Base-by-base conservation (phyloP, 2,797 vertebrate genomes). In the Peromyscus melanophrys region DNA sequence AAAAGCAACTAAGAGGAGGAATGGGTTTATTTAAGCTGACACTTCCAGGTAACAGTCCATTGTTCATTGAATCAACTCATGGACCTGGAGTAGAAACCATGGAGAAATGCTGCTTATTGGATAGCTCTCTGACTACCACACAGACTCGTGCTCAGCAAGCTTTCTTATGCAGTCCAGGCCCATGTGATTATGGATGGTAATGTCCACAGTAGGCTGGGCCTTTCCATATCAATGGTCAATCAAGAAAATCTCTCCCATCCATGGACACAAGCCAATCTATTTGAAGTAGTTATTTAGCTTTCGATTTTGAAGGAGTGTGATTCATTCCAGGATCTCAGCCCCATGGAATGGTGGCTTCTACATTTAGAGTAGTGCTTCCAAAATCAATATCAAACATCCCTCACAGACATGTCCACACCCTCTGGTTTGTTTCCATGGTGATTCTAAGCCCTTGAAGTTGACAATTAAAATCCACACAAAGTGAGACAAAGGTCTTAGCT, bases 391-490 rank as follows among this genome's bases (percentile, higher is more conserved):
- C 73, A 73, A 73, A 31, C 14, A 49, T 73, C 69, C n/a, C 14
- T 37, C 14, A 57, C 16, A 19, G 23, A 73, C 31, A 73, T 37
- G 9, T 40, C 9, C 9, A 1, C 14, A 52, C 14, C 25, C 49
- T 37, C 4, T 55, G 34, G 8, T 73, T 31, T 37, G 25, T 40
- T 55, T 29, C 49, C 49, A 87, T 71, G 23, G 34, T 71, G 34
- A 71, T 71, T 71, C 16, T 55, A 17, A 27, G 67, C n/a, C 46
- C 67, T 71, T 87, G 34, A 55, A 87, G 67, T 57, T 55, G 49
- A 40, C 65, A 87, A 14, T 77, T 40, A 90, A 91, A 90, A 89
- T 31, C 34, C 49, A 84, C 67, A 67, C 7, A 88, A 84, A 92
- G 27, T 84, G 10, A 77, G 34, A 90, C 37, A 69, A 14, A 71